Percentiles rank a stretch among this genome's conserved stretches.
Evolutionary conservation across 2,113 vertebrate genomes (phyloP).

Genomic region (Nothobranchius furzeri): DNA sequence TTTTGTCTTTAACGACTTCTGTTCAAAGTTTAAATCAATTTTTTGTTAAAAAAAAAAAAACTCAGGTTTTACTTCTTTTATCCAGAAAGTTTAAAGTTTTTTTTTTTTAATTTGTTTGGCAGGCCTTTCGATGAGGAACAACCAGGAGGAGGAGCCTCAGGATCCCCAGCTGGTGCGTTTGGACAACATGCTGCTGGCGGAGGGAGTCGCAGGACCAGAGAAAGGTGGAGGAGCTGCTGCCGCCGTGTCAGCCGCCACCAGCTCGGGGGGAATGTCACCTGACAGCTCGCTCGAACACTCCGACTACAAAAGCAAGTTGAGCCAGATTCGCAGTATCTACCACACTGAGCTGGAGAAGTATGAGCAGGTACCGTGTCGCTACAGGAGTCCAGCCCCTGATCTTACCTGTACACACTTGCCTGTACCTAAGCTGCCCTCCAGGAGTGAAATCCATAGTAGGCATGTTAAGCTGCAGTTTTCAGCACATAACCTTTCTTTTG

Average conservation of each 20-base stretch:
- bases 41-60: too few relatives aligned
- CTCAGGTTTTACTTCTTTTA: neutral
- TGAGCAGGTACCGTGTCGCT: slow-evolving; percentile 85
- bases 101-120: slow-evolving; percentile 15
- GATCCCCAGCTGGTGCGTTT: slow-evolving; percentile 91
- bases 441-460: slow-evolving; percentile 28
- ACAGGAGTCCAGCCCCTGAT: slow-evolving; percentile 52
- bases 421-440: slow-evolving; percentile 44
- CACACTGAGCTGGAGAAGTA: slow-evolving; percentile 95
- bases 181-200: slow-evolving; percentile 93
- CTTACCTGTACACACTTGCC: slow-evolving; percentile 57
- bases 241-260: slow-evolving; percentile 86
- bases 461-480: slow-evolving; percentile 38
- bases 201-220: slow-evolving; percentile 90
- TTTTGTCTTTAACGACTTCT: too few relatives aligned
- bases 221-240: slow-evolving; percentile 89
- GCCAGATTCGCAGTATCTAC: slow-evolving; percentile 92
- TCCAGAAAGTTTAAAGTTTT: neutral
- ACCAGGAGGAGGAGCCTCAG: slow-evolving; percentile 89
- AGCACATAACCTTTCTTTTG: slow-evolving; percentile 2
- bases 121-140: slow-evolving; percentile 90
- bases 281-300: slow-evolving; percentile 93
- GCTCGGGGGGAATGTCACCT: slow-evolving; percentile 87
- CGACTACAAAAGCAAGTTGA: slow-evolving; percentile 93
- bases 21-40: too few relatives aligned